Conservation (phyloP, 2,113 vertebrate species). For the Epinephelus cyanopodus region DNA sequence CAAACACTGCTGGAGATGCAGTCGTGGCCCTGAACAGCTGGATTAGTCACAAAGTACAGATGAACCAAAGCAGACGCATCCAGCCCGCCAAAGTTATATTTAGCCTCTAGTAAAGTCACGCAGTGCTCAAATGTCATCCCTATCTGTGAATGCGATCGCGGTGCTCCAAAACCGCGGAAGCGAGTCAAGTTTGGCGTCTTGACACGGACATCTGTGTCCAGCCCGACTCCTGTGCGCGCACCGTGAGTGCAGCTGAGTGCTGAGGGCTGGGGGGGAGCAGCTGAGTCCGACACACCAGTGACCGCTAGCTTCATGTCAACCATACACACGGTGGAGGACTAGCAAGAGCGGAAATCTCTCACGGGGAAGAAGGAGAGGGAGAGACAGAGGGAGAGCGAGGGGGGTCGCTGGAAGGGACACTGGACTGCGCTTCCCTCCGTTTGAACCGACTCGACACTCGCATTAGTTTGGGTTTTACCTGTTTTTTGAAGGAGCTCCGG, state of each 20-base stretch:
- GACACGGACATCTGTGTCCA: conserved; percentile 50
- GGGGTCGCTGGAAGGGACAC: conserved; percentile 48
- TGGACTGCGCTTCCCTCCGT: not conserved
- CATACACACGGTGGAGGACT: conserved; percentile 37
- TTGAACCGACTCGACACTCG: not conserved
- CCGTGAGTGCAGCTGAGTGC: conserved; percentile 43
- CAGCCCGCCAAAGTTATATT: not conserved
- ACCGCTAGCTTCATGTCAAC: conserved; percentile 80
- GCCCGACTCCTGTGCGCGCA: conserved; percentile 10
- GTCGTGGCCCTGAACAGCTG: not conserved
- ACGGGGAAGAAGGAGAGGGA: conserved; percentile 47
- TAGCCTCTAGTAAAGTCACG: conserved; percentile 2
- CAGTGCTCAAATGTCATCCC: not conserved
- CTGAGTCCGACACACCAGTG: conserved; percentile 65
- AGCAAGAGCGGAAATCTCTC: conserved; percentile 56
- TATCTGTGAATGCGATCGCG: conserved; percentile 32
- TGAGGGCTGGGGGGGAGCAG: conserved; percentile 24
- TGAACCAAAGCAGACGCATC: not conserved
- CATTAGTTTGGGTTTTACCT: conserved; percentile 9
- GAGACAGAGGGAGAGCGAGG: conserved; percentile 46
- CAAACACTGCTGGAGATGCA: not conserved
- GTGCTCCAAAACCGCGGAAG: conserved; percentile 60
- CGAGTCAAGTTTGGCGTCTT: conserved; percentile 39
- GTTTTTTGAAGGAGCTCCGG: conserved; percentile 49
- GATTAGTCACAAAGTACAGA: not conserved